Percentiles rank a stretch among this genome's conserved stretches.
Conservation (phyloP, 2,888 invertebrate species). For the Cosmia trapezina region DNA sequence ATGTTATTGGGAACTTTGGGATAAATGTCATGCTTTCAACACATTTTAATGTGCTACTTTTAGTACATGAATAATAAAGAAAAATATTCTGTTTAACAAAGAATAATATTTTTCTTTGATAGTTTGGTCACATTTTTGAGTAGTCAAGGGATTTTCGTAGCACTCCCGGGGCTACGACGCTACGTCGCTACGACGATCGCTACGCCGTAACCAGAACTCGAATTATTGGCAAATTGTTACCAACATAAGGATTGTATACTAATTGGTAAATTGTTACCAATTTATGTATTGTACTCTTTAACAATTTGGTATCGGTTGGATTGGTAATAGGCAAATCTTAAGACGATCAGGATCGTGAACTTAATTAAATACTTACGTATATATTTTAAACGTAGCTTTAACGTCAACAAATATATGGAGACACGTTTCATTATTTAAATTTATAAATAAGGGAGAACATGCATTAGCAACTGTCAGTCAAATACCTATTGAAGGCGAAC, state of each 20-base stretch:
- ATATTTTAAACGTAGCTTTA: background rate
- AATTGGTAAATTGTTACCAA: background rate
- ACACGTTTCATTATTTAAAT: too few species aligned
- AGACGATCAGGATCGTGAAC: background rate
- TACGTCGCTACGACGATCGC: constrained; percentile 40
- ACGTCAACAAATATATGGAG: background rate
- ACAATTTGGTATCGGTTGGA: background rate
- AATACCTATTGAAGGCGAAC: background rate
- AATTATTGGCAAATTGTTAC: background rate
- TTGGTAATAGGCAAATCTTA: background rate
- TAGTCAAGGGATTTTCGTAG: constrained; percentile 16
- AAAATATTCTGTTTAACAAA: too few species aligned
- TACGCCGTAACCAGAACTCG: constrained; percentile 30
- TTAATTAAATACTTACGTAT: background rate
- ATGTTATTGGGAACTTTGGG: background rate
- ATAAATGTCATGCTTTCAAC: background rate
- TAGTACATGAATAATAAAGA: background rate
- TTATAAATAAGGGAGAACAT: background rate
- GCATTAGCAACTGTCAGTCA: background rate
- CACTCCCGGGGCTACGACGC: constrained; percentile 25
- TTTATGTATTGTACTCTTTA: background rate
- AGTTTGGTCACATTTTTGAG: too few species aligned
- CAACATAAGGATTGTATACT: too few species aligned
- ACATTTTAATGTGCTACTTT: background rate
- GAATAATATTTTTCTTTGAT: too few species aligned